phyloP scores from a whole-genome alignment of 2,797 vertebrate genomes.

The Podargus strigoides region DNA sequence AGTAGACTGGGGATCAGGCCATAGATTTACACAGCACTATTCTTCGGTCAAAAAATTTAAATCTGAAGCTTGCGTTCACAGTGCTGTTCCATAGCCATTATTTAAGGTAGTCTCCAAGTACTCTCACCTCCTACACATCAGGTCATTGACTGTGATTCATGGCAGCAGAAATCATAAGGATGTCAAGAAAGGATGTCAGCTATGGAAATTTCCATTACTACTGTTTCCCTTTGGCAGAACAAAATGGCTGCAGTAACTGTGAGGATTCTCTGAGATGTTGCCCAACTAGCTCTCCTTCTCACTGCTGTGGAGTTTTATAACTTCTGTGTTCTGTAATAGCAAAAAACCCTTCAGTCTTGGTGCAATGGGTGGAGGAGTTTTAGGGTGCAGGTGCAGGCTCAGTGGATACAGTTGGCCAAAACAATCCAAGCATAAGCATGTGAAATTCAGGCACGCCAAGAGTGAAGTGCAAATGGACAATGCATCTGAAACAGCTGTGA shows the following conservation, averaged over 20 bases:
- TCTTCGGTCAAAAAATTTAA: neutral
- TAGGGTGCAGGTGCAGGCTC: neutral
- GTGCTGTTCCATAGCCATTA: neutral
- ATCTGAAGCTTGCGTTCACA: neutral
- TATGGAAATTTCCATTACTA: slow-evolving; percentile 51
- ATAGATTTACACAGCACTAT: neutral
- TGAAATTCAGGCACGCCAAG: neutral
- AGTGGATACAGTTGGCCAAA: neutral
- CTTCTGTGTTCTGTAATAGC: neutral
- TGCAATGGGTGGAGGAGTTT: neutral
- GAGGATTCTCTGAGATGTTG: neutral
- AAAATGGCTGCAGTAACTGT: neutral
- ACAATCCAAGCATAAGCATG: neutral
- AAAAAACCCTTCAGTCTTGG: neutral
- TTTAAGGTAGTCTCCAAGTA: neutral
- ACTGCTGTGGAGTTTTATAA: neutral
- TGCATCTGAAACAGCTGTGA: neutral
- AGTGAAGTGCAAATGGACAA: neutral
- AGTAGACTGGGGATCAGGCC: neutral
- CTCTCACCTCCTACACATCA: neutral
- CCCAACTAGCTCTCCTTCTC: neutral
- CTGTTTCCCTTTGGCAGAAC: neutral
- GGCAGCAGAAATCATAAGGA: neutral
- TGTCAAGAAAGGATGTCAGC: slow-evolving; percentile 12
- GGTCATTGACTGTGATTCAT: slow-evolving; percentile 19